Base-by-base conservation (phyloP, 2,888 invertebrate genomes). In the Cosmorhoe ocellata region DNA sequence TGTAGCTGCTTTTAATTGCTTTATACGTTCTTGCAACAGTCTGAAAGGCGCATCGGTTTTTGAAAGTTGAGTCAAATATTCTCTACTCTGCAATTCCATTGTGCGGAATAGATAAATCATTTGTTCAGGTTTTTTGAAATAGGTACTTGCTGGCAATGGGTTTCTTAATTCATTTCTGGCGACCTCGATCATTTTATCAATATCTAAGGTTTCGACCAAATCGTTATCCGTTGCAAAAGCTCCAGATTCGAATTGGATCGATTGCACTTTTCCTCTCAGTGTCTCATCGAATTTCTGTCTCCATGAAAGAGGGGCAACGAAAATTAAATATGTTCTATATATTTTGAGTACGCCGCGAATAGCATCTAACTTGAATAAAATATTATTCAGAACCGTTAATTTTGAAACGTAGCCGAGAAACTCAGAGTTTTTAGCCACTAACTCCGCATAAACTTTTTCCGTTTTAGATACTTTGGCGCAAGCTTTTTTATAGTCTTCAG, bases 61-160 rank as follows among this genome's bases (percentile, higher is more conserved):
- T 1, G 89, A 71, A 24, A 85, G 73, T 52, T 90, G 79, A 50
- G 67, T 81, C 48, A 90, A 71, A 69, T 90, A 90, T 68, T 89
- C 88, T 61, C 90, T 76, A 58, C 90, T 90, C 62, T 90, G 90
- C 56, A 89, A 66, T 63, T 90, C 89, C 87, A 89, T 87, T 8
- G 78, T 76, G 34, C 84, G 76, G 58, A 90, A 90, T 54, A 88
- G 63, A 64, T 83, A 78, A 27, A 87, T 71, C 79, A 88, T 88
- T 66, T 90, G 76, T 33, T 74, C 71, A 6, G 89, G 85, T 1
- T 64, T 65, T 38, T 63, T 71, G 57, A 90, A 90, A 66, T 74
- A 89, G 47, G 82, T 66, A 40, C 68, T 47, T 12, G 81, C 71
- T 1, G 75, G 76, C 18, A 66, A 62, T n/a, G 86, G 87, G 52